These are phyloP conservation scores for Gadus macrocephalus DNA, from an alignment of 2,113 vertebrate genomes.

Conservation along the genomic window DNA sequence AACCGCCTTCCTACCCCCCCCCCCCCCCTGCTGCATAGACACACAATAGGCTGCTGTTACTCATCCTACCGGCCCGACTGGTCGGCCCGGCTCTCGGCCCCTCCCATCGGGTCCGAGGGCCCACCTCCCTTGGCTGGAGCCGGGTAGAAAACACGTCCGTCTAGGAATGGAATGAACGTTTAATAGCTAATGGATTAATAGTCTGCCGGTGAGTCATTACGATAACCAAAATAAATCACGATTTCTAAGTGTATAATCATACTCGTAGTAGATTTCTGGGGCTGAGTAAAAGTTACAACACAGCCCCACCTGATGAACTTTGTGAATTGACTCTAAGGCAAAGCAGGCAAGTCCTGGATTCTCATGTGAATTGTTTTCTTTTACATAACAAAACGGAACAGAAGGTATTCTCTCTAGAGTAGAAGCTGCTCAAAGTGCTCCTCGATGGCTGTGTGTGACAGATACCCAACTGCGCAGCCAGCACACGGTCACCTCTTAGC, in stretches of 20 bases:
- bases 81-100: constrained; percentile 33
- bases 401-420: no score
- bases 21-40: constrained; percentile 15
- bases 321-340: no score
- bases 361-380: constrained; percentile 24
- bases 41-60: constrained; percentile 40
- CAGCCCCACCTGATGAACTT: no score
- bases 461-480: constrained; percentile 27
- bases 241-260: no score
- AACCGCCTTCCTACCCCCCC: not conserved
- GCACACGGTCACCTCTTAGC: constrained; percentile 28
- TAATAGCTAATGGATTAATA: no score
- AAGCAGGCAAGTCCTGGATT: no score
- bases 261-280: no score
- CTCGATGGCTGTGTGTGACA: constrained; percentile 27
- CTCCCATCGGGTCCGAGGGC: not conserved
- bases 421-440: constrained; percentile 27
- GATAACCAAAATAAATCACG: no score
- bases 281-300: no score
- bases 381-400: constrained; percentile 1
- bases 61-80: constrained; percentile 50
- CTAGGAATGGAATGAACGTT: no score
- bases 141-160: no score
- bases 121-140: not conserved
- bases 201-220: no score